These are phyloP conservation scores for Enteromius thamalakanensis DNA, from an alignment of 2,797 vertebrate species.

Conservation along the genomic window DNA sequence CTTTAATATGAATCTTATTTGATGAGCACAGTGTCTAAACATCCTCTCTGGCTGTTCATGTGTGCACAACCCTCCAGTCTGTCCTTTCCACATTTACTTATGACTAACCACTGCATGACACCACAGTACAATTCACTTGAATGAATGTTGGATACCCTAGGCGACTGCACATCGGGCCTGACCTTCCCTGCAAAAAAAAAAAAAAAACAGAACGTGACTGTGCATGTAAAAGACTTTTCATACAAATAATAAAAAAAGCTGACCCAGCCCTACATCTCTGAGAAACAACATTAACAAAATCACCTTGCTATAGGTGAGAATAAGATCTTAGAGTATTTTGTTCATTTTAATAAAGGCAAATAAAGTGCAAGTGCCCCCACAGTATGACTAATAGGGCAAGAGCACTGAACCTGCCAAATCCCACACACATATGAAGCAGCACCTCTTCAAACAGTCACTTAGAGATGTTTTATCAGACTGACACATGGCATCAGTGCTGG, in stretches of 20 bases:
- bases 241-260: constrained; percentile 1
- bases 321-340: constrained; percentile 7
- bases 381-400: constrained; percentile 68
- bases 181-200: constrained; percentile 10
- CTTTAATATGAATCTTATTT: constrained; percentile 64
- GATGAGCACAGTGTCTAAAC: constrained; percentile 46
- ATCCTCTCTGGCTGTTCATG: constrained; percentile 33
- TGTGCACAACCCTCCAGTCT: constrained; percentile 40
- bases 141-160: background rate
- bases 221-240: constrained; percentile 6
- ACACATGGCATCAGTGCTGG: constrained; percentile 59
- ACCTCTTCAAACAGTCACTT: constrained; percentile 65
- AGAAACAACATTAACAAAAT: constrained; percentile 5
- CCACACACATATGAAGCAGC: constrained; percentile 69
- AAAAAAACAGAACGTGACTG: background rate
- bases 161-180: background rate
- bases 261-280: background rate
- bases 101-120: constrained; percentile 10
- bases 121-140: constrained; percentile 21
- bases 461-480: constrained; percentile 63
- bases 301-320: background rate
- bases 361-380: constrained; percentile 63
- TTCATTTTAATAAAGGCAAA: constrained; percentile 6
- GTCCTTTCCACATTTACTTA: constrained; percentile 41
- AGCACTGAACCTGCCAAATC: constrained; percentile 67